Percentiles rank a stretch among this genome's conserved stretches.
Evolutionary conservation across 2,888 invertebrate species (phyloP).

Genomic region (Drosophila birchii): DNA sequence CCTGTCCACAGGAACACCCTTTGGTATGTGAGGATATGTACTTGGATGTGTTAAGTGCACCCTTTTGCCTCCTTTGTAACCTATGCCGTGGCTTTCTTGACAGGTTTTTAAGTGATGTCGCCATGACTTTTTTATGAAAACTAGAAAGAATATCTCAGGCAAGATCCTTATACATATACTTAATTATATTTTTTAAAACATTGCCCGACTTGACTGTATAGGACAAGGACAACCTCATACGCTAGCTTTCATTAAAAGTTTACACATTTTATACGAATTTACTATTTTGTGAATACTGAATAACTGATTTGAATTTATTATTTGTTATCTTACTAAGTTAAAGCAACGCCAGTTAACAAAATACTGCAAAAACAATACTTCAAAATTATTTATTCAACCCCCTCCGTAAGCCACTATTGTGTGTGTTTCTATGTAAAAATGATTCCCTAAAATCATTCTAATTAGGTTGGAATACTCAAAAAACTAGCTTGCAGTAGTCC

Average conservation of each 20-base stretch:
- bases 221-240: neutral
- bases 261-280: neutral
- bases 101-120: conserved; percentile 20
- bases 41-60: conserved; percentile 8
- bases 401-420: too few species aligned
- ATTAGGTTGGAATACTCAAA: neutral
- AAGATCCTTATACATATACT: neutral
- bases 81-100: conserved; percentile 8
- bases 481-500: neutral
- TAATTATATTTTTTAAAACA: neutral
- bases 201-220: neutral
- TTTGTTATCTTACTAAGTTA: neutral
- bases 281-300: too few species aligned
- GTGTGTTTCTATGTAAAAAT: neutral
- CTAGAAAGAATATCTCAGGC: neutral
- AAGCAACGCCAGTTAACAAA: neutral
- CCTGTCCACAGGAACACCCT: conserved; percentile 17
- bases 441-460: neutral
- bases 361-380: neutral
- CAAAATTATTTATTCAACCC: too few species aligned
- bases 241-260: neutral
- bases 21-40: neutral
- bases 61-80: conserved; percentile 22
- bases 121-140: neutral
- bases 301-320: too few species aligned